Percentiles rank a stretch among this genome's conserved stretches.
These are phyloP conservation scores for Bubo bubo DNA, from an alignment of 2,113 vertebrate genomes.

Conservation along the genomic window DNA sequence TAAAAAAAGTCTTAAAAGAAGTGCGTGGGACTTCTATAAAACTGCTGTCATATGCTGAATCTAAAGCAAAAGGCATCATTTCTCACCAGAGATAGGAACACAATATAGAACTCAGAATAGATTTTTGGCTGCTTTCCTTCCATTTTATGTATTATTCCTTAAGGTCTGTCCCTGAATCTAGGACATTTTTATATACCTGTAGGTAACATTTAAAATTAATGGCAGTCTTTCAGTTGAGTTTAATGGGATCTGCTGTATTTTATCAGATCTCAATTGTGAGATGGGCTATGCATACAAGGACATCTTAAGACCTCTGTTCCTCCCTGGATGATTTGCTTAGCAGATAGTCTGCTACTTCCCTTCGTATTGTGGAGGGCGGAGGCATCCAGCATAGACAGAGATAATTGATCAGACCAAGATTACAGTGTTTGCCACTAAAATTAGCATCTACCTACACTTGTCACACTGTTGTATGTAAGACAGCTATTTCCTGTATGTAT, in stretches of 20 bases:
- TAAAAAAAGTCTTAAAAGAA: background rate
- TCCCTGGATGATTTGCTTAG: background rate
- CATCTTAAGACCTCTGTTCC: background rate
- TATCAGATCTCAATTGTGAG: background rate
- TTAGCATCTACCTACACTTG: background rate
- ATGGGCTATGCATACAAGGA: background rate
- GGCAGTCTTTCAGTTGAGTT: background rate
- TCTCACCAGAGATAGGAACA: background rate
- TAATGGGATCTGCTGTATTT: conserved; percentile 24
- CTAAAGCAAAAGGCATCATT: background rate
- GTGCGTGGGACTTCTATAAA: background rate
- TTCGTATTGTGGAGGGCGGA: background rate
- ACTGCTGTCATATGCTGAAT: background rate
- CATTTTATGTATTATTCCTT: conserved; percentile 33
- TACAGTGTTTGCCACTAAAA: conserved; percentile 4
- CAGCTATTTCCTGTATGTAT: background rate
- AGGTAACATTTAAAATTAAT: conserved; percentile 39
- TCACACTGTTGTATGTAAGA: background rate
- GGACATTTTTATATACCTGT: conserved; percentile 34
- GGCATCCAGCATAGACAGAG: background rate
- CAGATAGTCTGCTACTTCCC: background rate
- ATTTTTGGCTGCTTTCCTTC: conserved; percentile 29
- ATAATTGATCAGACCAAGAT: conserved; percentile 28
- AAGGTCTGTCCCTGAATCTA: conserved; percentile 30
- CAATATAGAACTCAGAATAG: background rate